Percentiles rank a stretch among this genome's conserved stretches.
Conservation (phyloP, 2,888 invertebrate species). For the Fragum whitleyi region DNA sequence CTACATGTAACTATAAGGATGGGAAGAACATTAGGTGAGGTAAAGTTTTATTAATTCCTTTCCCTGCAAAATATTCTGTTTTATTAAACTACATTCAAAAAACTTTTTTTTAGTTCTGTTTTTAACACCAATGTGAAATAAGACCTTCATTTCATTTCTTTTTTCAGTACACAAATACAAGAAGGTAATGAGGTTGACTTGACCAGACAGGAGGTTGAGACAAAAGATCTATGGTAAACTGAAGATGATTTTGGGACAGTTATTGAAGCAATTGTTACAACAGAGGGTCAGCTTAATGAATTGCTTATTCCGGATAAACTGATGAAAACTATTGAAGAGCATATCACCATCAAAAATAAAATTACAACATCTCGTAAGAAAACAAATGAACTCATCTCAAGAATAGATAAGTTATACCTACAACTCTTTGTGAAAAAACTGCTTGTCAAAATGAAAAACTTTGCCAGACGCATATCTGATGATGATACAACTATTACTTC, state of each 20-base stretch:
- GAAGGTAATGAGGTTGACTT: background rate
- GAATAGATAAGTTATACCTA: background rate
- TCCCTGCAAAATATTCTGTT: too few species aligned
- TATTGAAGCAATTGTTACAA: slow-evolving; percentile 7
- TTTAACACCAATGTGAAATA: too few species aligned
- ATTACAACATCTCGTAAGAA: slow-evolving; percentile 17
- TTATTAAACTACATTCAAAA: too few species aligned
- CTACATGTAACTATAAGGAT: too few species aligned
- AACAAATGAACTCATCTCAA: slow-evolving; percentile 20
- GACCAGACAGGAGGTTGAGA: background rate
- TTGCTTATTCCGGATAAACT: slow-evolving; percentile 7
- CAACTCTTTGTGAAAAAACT: slow-evolving; percentile 5
- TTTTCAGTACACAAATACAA: slow-evolving; percentile 8
- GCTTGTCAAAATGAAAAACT: slow-evolving; percentile 15
- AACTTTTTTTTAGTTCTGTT: too few species aligned
- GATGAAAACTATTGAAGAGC: slow-evolving; percentile 12
- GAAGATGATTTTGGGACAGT: slow-evolving; percentile 25
- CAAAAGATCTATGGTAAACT: background rate
- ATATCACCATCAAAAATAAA: slow-evolving; percentile 16
- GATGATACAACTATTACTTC: slow-evolving; percentile 11
- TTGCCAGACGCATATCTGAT: slow-evolving; percentile 11
- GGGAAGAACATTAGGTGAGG: too few species aligned
- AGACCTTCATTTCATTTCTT: too few species aligned
- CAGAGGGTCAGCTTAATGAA: slow-evolving; percentile 9
- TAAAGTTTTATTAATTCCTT: too few species aligned